Base-by-base conservation (phyloP, 2,113 vertebrate genomes). In the Heterocephalus glaber region DNA sequence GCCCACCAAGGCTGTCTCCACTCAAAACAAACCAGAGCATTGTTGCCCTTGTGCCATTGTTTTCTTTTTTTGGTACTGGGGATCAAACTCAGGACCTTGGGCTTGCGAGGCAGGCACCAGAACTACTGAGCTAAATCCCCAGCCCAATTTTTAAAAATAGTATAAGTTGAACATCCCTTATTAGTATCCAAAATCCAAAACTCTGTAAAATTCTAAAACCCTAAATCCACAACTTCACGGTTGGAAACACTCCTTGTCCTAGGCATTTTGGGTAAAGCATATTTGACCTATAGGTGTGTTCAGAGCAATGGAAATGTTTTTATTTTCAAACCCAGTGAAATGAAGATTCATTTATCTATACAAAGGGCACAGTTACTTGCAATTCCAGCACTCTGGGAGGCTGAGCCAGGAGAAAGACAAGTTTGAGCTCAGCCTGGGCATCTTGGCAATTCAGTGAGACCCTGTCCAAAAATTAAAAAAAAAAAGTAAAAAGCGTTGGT, bases 401-500 rank as follows among this genome's bases (percentile, higher is more conserved):
- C 74, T 77, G 49, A 79, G 47, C 47, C 76, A 54, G 30, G 47
- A 52, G 49, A 28, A 35, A 17, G 0, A 4, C 28, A 79, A 79
- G 16, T 33, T 79, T 0, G 30, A 54, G 76, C 33, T 17, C 17
- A 79, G 17, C 17, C 49, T 79, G 49, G 76, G 28, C 49, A 20
- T 52, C 17, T 79, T 54, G 9, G 49, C 49, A 54, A 5, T 35
- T 79, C 33, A 35, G 14, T 49, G 44, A 77, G 33, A 79, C 30
- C 13, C 30, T 11, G 0, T 22, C 0, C 38, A 19, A 83, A 70
- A n/a, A 35, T 16, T 24, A 4, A 70, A 35, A 35, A 4, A 17
- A n/a, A 38, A 2, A 4, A 17, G 2, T 1, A 0, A 17, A 44
- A 1, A 0, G 3, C 30, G 54, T 9, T n/a, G 41, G 52, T 13